Conservation (phyloP, 2,797 vertebrate species). For the Neomorphus geoffroyi region DNA sequence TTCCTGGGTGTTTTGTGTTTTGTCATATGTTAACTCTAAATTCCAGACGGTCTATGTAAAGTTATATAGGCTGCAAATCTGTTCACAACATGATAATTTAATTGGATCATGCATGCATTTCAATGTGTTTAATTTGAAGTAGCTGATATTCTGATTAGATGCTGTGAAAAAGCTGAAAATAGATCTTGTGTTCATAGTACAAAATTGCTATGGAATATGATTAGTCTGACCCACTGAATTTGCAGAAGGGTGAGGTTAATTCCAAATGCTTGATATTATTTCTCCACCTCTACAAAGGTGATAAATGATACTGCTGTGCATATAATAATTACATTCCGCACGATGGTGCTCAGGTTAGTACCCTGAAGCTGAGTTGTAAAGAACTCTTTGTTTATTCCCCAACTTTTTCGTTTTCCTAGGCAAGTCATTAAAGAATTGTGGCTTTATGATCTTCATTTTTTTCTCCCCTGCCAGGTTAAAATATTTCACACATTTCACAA, state of each 20-base stretch:
- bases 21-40: constrained; percentile 2
- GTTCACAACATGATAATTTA: background rate
- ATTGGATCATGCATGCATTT: background rate
- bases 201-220: background rate
- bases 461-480: background rate
- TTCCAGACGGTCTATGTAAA: background rate
- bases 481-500: background rate
- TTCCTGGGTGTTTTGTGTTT: background rate
- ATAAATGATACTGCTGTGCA: constrained; percentile 34
- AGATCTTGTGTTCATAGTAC: background rate
- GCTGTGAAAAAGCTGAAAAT: background rate
- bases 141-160: background rate
- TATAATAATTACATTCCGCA: background rate
- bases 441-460: constrained; percentile 1
- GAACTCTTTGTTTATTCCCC: background rate
- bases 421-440: background rate
- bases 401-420: background rate
- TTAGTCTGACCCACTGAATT: background rate
- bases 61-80: background rate
- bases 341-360: background rate
- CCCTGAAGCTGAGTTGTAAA: background rate
- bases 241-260: constrained; percentile 35
- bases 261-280: constrained; percentile 11
- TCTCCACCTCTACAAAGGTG: constrained; percentile 15
- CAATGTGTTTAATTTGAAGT: background rate